phyloP scores from a whole-genome alignment of 2,888 invertebrate genomes.

The Drosophila picticornis region DNA sequence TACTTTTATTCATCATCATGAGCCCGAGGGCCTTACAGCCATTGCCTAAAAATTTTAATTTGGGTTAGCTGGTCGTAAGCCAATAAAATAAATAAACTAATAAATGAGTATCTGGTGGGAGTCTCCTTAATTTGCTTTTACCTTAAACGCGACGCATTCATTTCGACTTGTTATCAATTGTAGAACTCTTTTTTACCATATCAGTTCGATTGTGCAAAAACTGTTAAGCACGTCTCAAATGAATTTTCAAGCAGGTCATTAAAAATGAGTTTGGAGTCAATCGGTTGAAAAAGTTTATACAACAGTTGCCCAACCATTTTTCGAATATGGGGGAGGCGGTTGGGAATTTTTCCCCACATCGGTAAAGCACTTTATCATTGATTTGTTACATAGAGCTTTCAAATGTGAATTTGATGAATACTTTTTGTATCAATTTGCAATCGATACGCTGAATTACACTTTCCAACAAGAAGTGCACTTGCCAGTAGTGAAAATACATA shows the following conservation, averaged over 20 bases:
- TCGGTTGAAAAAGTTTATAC: conserved; percentile 6
- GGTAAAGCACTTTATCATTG: neutral
- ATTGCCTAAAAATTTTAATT: neutral
- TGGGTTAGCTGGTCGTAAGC: neutral
- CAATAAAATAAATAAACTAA: neutral
- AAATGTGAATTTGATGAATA: conserved; percentile 4
- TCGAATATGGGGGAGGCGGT: neutral
- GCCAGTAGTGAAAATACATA: neutral
- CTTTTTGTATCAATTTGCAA: neutral
- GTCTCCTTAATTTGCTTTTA: no score
- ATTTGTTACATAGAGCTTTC: neutral
- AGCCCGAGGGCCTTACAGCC: neutral
- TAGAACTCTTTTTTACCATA: neutral
- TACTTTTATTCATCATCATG: neutral
- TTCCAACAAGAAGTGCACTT: neutral
- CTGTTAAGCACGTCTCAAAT: conserved; percentile 2
- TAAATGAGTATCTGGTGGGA: no score
- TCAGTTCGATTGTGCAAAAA: neutral
- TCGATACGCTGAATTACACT: neutral
- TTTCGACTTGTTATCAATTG: neutral
- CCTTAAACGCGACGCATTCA: neutral
- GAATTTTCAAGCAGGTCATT: conserved; percentile 7
- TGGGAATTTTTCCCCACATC: neutral
- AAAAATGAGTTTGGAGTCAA: conserved; percentile 7
- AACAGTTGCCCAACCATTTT: neutral